phyloP scores from a whole-genome alignment of 2,113 vertebrate genomes.

The Dunckerocampus dactyliophorus region DNA sequence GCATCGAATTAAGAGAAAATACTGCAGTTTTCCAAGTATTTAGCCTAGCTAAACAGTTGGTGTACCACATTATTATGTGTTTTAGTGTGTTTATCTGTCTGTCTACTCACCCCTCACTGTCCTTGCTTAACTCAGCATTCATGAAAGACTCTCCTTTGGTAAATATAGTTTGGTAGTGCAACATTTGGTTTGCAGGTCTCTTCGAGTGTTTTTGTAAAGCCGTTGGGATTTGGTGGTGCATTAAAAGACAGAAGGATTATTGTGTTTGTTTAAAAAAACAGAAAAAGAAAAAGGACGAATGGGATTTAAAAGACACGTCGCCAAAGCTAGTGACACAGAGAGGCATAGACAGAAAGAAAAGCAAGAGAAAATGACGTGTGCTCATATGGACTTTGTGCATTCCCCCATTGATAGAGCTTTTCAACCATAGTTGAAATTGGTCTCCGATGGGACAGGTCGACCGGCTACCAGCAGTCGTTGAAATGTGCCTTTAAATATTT shows the following conservation, averaged over 20 bases:
- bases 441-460: slow-evolving; percentile 54
- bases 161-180: slow-evolving; percentile 33
- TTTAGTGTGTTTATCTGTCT: not conserved
- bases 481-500: slow-evolving; percentile 58
- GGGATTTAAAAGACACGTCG: slow-evolving; percentile 17
- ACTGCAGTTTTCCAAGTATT: too few relatives aligned
- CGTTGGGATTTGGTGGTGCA: slow-evolving; percentile 37
- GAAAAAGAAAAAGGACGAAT: slow-evolving; percentile 10
- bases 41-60: not conserved
- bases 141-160: slow-evolving; percentile 11
- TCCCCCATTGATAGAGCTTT: slow-evolving; percentile 40
- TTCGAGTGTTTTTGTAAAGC: slow-evolving; percentile 33
- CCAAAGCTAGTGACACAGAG: slow-evolving; percentile 12
- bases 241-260: slow-evolving; percentile 46
- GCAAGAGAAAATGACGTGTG: not conserved
- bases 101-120: slow-evolving; percentile 37
- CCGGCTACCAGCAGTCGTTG: slow-evolving; percentile 41
- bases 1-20: too few relatives aligned
- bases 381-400: slow-evolving; percentile 6
- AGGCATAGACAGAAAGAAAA: slow-evolving; percentile 15
- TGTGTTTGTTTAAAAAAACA: slow-evolving; percentile 39
- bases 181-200: slow-evolving; percentile 45
- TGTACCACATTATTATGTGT: not conserved
- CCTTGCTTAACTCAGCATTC: slow-evolving; percentile 33
- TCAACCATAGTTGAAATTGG: slow-evolving; percentile 57